Evolutionary conservation across 2,113 vertebrate species (phyloP), one percentile per base, ranked within the genome.

Genomic region (Tupaia tana): DNA sequence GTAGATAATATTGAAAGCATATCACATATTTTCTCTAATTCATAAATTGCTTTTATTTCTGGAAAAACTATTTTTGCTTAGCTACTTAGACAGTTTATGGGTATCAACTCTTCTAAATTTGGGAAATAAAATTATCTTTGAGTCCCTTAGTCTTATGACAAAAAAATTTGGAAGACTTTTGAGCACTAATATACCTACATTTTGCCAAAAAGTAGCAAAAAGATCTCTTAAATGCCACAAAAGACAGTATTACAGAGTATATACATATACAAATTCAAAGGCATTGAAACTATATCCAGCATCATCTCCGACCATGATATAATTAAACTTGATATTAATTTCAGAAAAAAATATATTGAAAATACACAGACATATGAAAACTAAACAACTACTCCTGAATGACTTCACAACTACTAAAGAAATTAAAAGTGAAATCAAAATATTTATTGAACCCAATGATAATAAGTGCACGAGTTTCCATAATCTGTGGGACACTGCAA

Each of bases 1-100:
- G 64, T 63, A 85, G 43, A 91, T 96, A 91, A 94, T 93, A 67
- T 74, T 95, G 70, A 93, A 80, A 89, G n/a, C 34, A 43, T 84
- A 71, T 77, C 71, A 80, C 56, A 90, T 52, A 77, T 12, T 86
- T 86, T 81, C 19, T 64, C 6, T 79, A 67, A 63, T 24, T 91
- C 59, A 93, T 69, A 79, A 70, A 80, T 86, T 82, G 63, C 24
- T 61, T 89, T 70, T 54, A 54, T 31, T 71, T 92, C 15, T 80
- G 22, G 6, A 70, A 24, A 83, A 82, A 54, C 0, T 1, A 19
- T 61, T 1, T 92, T 92, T 69, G 31, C 34, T 31, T 64, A 58
- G 19, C 6, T 69, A 73, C 4, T 58, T 22, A 83, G 31, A 0
- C 69, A 90, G 34, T 27, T 73, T 70, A 11, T n/a, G 0, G 22